Conservation (phyloP, 1,140 invertebrate species). For the Catajapyx aquilonaris region DNA sequence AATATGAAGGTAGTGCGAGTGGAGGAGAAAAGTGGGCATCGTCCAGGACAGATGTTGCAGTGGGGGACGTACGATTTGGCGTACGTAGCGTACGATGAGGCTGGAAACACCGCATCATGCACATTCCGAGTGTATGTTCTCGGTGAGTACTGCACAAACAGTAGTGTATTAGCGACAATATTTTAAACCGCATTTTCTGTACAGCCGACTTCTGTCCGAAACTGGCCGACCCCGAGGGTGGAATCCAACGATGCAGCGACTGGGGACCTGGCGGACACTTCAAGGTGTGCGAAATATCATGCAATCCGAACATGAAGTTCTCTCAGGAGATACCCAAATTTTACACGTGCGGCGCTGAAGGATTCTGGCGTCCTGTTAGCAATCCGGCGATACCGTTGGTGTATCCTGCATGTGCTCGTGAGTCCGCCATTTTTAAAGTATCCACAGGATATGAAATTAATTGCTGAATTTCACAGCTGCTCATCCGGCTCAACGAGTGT, state of each 20-base stretch:
- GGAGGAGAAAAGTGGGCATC: constrained; percentile 65
- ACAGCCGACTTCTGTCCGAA: constrained; percentile 75
- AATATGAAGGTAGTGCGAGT: constrained; percentile 60
- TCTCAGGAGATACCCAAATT: constrained; percentile 79
- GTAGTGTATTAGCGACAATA: constrained; percentile 3
- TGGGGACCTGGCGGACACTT: constrained; percentile 93
- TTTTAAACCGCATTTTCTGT: constrained; percentile 9
- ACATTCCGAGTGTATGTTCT: constrained; percentile 83
- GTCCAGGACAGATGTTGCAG: constrained; percentile 70
- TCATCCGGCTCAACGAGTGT: constrained; percentile 70
- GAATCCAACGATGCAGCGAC: constrained; percentile 72
- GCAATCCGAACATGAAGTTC: constrained; percentile 66
- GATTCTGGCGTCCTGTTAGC: constrained; percentile 77
- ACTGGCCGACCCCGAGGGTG: constrained; percentile 67
- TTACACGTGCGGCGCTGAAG: constrained; percentile 90
- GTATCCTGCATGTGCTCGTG: constrained; percentile 78
- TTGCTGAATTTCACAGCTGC: constrained; percentile 41
- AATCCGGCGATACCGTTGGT: constrained; percentile 54
- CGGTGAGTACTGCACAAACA: constrained; percentile 41
- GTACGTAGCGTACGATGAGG: constrained; percentile 78
- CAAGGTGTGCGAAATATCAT: constrained; percentile 75
- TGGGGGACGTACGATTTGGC: constrained; percentile 87
- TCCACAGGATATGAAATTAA: too few species aligned
- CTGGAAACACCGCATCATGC: constrained; percentile 76
- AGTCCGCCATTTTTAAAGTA: constrained; percentile 19